Base-by-base conservation (phyloP, 1,140 invertebrate genomes). In the Leptopilina clavipes region DNA sequence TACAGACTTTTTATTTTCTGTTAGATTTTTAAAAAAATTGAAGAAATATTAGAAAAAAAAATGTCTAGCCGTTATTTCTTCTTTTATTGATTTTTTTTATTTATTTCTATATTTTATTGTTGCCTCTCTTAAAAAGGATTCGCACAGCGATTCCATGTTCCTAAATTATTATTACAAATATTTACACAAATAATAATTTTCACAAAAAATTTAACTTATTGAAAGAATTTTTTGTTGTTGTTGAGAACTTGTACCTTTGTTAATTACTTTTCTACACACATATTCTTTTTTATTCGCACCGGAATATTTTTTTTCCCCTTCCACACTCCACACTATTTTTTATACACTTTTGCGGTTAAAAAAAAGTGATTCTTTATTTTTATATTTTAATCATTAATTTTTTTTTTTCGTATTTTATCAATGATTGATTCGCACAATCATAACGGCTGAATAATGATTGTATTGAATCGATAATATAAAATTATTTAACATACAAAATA, bases 351-450 rank as follows among this genome's bases (percentile, higher is more conserved):
- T n/a, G n/a, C n/a, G n/a, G n/a, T n/a, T n/a, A n/a, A n/a, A n/a
- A n/a, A n/a, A n/a, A n/a, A n/a, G n/a, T 45, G 44, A 6, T 14
- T 52, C 48, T n/a, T 17, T 52, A 48, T 17, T 17, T 17, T 17
- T 8, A 52, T 17, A 17, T n/a, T 17, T 52, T 8, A 52, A 17
- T 52, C 9, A 52, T 52, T 17, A 12, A 48, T 48, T 14, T 48
- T 48, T 48, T n/a, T 48, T 48, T 48, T 31, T 31, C 5, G 25
- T 31, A 2, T 31, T 31, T 31, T 31, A 31, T 31, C 5, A 31
- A 31, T 31, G 45, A 48, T 52, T 52, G 48, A 52, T 52, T 52
- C 48, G 1, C 48, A 52, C 48, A n/a, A 52, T 52, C 48, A 52
- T 52, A 17, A 52, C n/a, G 48, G 48, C 48, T 52, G 48, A 52